Evolutionary conservation across 2,888 invertebrate genomes (phyloP), one percentile per base, ranked within the genome.

Genomic region (Catocala sponsa): DNA sequence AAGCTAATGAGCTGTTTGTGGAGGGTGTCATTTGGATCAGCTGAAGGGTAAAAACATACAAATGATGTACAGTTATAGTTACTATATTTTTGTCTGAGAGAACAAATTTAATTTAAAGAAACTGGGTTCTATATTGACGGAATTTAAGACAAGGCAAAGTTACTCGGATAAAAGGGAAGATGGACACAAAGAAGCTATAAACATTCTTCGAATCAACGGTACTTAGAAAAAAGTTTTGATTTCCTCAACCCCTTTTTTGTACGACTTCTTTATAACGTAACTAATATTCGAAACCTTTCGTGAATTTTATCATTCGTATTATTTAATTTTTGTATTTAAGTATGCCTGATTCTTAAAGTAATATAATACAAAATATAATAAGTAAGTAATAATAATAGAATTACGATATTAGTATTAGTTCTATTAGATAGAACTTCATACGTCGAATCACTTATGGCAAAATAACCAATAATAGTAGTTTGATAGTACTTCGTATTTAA

Each of bases 141-240:
- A 43, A 52, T 61, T 42, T 9, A 32, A 50, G 48, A 61, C 43
- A 48, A 56, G n/a, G 12, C 47, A 13, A 52, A 43, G 35, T 55
- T 55, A 43, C 33, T 13, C 13, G n/a, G 4, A 44, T 12, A 15
- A 50, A 73, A 54, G 25, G 46, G 43, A 56, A 48, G 42, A 51
- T 12, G 50, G 46, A 41, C 53, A 55, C 42, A 61, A 63, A 59
- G 65, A 65, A 72, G 74, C 75, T 56, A 59, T 76, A 61, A 61
- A 72, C 74, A 69, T 61, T 60, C 69, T 57, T 25, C 7, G 25
- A 47, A 54, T 55, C 42, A 5, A 47, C 32, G 50, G 41, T 72
- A 69, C 63, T 76, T 67, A 42, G 50, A 53, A 50, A 61, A 61
- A 72, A 76, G 62, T 67, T 76, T 67, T 65, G 54, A 68, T 75